Percentiles rank a stretch among this genome's conserved stretches.
Evolutionary conservation across 2,888 invertebrate species (phyloP).

Genomic region (Agrilus biguttatus): DNA sequence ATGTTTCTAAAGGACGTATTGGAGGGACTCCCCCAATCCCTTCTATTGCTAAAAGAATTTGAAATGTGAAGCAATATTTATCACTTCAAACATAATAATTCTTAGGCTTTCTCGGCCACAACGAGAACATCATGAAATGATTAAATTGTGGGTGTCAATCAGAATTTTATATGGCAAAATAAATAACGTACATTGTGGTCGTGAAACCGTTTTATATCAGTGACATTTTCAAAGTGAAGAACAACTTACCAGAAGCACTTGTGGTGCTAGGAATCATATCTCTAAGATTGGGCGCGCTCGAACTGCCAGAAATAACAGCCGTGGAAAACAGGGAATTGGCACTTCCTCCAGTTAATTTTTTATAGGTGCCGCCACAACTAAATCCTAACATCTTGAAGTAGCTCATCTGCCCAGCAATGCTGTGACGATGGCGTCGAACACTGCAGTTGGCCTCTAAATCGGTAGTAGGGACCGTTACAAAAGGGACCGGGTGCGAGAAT

Average conservation of each 20-base stretch:
- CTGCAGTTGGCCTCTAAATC: conserved; percentile 24
- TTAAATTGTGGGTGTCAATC: too few relatives aligned
- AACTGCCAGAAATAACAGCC: conserved; percentile 89
- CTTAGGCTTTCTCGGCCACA: too few relatives aligned
- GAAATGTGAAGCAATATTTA: not conserved
- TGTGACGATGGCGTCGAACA: conserved; percentile 80
- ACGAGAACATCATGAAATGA: too few relatives aligned
- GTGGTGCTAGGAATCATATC: conserved; percentile 71
- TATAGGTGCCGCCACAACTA: conserved; percentile 45
- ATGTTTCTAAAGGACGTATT: conserved; percentile 89
- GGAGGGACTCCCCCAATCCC: conserved; percentile 89
- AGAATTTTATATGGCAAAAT: too few relatives aligned
- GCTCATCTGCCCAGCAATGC: conserved; percentile 91
- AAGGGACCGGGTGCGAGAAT: conserved; percentile 21
- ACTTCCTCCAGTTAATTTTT: conserved; percentile 49
- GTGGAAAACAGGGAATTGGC: conserved; percentile 87
- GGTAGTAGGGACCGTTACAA: conserved; percentile 23
- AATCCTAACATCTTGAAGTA: conserved; percentile 83
- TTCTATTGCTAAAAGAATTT: conserved; percentile 46
- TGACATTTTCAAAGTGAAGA: not conserved
- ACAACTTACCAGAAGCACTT: conserved; percentile 55
- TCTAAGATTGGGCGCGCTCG: conserved; percentile 79
- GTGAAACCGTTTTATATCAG: too few relatives aligned
- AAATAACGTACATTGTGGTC: too few relatives aligned
- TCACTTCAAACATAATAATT: too few relatives aligned